Evolutionary conservation across 2,888 invertebrate genomes (phyloP), one percentile per base, ranked within the genome.

Genomic region (Apamea monoglypha): DNA sequence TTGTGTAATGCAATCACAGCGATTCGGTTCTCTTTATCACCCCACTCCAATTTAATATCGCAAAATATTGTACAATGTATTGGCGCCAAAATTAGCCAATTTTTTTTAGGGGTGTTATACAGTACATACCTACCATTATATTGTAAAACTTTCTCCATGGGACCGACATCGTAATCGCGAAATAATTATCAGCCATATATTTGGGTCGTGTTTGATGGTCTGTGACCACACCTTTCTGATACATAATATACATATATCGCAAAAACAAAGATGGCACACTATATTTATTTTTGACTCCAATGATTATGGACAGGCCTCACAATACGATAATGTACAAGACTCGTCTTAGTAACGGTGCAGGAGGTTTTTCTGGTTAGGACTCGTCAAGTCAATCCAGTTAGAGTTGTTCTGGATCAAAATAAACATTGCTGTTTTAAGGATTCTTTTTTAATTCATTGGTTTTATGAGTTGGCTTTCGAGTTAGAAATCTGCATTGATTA

Each of bases 301-400:
- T 40, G 16, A 25, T 44, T 66, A 83, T 56, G 36, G 50, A 10
- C 25, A 71, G 29, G 16, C 59, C 21, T 32, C 47, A 75, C 80
- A 76, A 78, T 86, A 84, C 84, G 44, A 72, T 50, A 68, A 75
- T 84, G 81, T 84, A 59, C 71, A 40, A 66, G 76, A 79, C 77
- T 76, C n/a, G 74, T 61, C 76, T 68, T 7, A 4, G 40, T 81
- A 84, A 88, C 80, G 73, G 82, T 73, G 18, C 0, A 29, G 56
- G 74, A 80, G 29, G 79, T 76, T 78, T 67, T 78, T 84, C 87
- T 84, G 29, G 83, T 85, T 82, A 40, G 1, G 5, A 53, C 82
- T 44, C 66, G 76, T 68, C 53, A 40, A 71, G 72, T 56, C 10
- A 66, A 69, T 66, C 83, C 86, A 66, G 86, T 85, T 86, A 53